Evolutionary conservation across 2,797 vertebrate species (phyloP).

Genomic region (Petrocephalus schoutedeni): DNA sequence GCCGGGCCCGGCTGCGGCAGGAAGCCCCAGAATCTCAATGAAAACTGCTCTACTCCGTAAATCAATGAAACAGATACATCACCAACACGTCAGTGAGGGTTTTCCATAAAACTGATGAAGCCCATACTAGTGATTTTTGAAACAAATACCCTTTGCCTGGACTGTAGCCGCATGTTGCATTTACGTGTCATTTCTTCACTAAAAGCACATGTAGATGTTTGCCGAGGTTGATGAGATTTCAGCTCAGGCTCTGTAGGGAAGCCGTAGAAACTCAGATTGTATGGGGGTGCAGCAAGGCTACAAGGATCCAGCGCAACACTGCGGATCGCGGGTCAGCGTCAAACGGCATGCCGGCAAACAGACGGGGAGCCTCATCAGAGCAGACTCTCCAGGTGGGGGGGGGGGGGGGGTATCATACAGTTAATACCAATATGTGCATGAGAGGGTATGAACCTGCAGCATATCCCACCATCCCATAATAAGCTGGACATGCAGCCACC

Average conservation of each 20-base stretch:
- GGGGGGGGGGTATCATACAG: not conserved
- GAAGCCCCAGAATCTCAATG: not conserved
- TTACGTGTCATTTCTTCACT: not conserved
- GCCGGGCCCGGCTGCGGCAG: not conserved
- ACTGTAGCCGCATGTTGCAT: not conserved
- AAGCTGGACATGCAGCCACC: not conserved
- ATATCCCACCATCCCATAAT: not conserved
- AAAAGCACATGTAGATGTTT: not conserved
- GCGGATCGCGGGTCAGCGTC: not conserved
- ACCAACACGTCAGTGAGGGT: not conserved
- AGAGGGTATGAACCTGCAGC: not conserved
- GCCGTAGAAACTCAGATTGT: not conserved
- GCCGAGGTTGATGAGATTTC: not conserved
- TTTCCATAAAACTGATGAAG: not conserved
- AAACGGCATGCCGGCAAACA: not conserved
- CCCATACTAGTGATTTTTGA: not conserved
- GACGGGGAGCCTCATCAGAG: not conserved
- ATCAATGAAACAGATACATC: not conserved
- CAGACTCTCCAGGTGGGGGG: not conserved
- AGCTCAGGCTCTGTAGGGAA: not conserved
- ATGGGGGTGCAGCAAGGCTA: not conserved
- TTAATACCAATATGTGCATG: not conserved
- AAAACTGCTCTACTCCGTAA: not conserved
- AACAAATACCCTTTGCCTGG: not conserved
- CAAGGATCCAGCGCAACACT: not conserved